A percentile compares a stretch with the other conserved stretches of the same genome.
phyloP scores from a whole-genome alignment of 2,113 vertebrate genomes.

The Glaucomys volans region DNA sequence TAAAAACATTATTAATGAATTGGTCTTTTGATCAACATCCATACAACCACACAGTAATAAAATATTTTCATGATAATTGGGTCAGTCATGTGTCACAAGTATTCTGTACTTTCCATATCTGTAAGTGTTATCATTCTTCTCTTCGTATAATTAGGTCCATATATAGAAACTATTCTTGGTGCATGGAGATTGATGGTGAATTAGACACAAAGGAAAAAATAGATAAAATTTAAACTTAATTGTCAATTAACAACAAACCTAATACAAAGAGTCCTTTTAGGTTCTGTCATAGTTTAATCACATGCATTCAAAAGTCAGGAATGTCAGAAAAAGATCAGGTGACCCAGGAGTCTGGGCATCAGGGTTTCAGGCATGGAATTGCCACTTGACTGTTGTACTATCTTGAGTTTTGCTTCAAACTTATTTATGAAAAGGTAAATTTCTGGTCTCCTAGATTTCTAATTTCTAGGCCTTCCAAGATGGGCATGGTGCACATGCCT shows the following conservation, averaged over 20 bases:
- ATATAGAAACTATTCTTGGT: neutral
- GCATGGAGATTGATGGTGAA: neutral
- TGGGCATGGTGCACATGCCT: too few species aligned
- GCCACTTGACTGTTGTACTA: fast-evolving
- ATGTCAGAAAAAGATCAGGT: neutral
- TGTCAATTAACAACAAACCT: neutral
- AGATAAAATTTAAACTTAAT: neutral
- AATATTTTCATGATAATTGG: neutral
- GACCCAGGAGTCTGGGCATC: too few species aligned
- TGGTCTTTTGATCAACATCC: neutral
- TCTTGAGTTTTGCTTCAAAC: neutral
- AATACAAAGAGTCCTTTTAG: neutral
- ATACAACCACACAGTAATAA: neutral
- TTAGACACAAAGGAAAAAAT: neutral
- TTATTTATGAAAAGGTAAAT: neutral
- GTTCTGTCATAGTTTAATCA: neutral
- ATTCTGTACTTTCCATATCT: neutral
- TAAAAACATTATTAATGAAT: neutral
- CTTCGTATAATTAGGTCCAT: neutral
- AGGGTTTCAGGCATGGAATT: neutral
- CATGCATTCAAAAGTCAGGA: neutral
- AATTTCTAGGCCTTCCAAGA: too few species aligned
- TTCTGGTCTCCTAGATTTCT: neutral
- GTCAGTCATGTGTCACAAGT: neutral
- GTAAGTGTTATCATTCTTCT: neutral